Conservation (phyloP, 2,113 vertebrate genomes). For the Sander lucioperca region DNA sequence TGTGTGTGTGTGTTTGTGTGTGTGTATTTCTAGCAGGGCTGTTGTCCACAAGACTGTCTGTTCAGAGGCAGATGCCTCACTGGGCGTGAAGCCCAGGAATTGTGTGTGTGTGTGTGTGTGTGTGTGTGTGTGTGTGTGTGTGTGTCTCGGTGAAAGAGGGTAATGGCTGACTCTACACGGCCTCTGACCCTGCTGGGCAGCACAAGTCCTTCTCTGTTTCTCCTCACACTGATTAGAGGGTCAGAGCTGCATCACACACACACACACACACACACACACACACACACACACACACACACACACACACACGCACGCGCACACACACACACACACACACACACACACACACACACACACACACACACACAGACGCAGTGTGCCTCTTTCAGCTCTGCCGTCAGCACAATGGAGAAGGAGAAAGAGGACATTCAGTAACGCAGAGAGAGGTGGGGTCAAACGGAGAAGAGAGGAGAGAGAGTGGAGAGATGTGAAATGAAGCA, state of each 20-base stretch:
- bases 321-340: constrained; percentile 58
- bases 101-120: constrained; percentile 64
- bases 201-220: constrained; percentile 89
- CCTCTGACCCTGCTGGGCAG: constrained; percentile 86
- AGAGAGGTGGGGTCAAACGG: constrained; percentile 63
- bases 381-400: constrained; percentile 72
- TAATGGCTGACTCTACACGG: constrained; percentile 83
- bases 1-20: constrained; percentile 38
- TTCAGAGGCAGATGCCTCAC: constrained; percentile 83
- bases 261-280: constrained; percentile 53
- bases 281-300: constrained; percentile 46
- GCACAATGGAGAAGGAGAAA: constrained; percentile 76
- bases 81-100: constrained; percentile 85
- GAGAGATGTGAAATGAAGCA: constrained; percentile 50
- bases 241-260: constrained; percentile 79
- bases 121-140: constrained; percentile 59
- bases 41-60: constrained; percentile 71
- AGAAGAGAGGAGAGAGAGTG: constrained; percentile 39
- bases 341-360: constrained; percentile 50
- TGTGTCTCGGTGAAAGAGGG: constrained; percentile 74
- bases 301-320: constrained; percentile 51
- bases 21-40: constrained; percentile 51
- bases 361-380: constrained; percentile 57
- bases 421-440: constrained; percentile 63
- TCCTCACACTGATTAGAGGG: constrained; percentile 85